Evolutionary conservation across 2,113 vertebrate species (phyloP), one percentile per base, ranked within the genome.

Genomic region (Oncorhynchus keta): DNA sequence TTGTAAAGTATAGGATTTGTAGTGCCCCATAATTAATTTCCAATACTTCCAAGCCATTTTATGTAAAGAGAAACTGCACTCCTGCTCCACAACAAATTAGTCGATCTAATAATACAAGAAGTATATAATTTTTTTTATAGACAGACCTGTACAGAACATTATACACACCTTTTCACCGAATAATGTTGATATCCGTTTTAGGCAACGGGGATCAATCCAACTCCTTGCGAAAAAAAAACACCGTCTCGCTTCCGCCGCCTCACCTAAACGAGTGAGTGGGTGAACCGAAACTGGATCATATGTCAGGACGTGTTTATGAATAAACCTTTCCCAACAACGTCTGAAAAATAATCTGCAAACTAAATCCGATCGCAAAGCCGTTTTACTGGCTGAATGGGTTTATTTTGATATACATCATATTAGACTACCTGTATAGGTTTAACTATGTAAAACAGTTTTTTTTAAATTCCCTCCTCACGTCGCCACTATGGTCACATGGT

Each of bases 401-500:
- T 9, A 62, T 62, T 62, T 62, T 22, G 5, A 20, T 57, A 67
- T 32, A 14, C 11, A 18, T 68, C 30, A 11, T 3, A 3, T 3
- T 28, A 28, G 28, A 28, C 48, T 45, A 57, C 75, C 73, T 49
- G 67, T 68, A 18, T 18, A 55, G 30, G 61, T 74, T 89, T 86
- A 68, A 68, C 86, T 81, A 91, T 85, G 86, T 81, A 87, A 91
- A 91, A 82, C 73, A 72, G 73, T 83, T 77, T 76, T 76, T 26
- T 64, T n/a, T 59, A 32, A 16, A 22, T 51, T 70, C 49, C 59
- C 78, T 85, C 75, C 73, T 82, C 78, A 78, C 74, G 70, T 84
- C 89, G 78, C 85, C 91, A 74, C 76, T 80, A n/a, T 70, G 82
- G 85, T 94, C 93, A 94, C 90, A 76, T 94, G 93, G 64, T 79